phyloP scores from a whole-genome alignment of 53 echinoderm and acorn worm species.

The Luidia sarsii region DNA sequence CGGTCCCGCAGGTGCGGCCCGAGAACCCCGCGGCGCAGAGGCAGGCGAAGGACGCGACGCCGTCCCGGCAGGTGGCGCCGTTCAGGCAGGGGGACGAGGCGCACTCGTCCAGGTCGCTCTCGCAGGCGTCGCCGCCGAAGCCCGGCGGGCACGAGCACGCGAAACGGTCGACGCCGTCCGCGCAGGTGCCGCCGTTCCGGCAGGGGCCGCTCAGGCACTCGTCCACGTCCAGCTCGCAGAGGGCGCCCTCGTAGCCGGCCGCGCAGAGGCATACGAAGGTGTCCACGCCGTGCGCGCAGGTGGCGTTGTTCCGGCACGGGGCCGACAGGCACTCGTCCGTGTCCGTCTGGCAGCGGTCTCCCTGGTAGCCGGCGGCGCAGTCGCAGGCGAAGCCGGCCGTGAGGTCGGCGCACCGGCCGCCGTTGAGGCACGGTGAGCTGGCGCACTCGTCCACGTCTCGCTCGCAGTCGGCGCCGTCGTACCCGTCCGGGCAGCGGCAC shows the following conservation, averaged over 20 bases:
- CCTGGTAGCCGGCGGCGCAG: slow-evolving; percentile 43
- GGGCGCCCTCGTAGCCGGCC: slow-evolving; percentile 53
- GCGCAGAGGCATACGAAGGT: slow-evolving; percentile 64
- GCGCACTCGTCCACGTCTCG: slow-evolving; percentile 33
- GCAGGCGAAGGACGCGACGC: slow-evolving; percentile 2
- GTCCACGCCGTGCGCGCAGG: slow-evolving; percentile 60
- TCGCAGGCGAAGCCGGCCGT: slow-evolving; percentile 37
- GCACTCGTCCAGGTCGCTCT: slow-evolving; percentile 42
- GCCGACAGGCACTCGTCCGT: slow-evolving; percentile 31
- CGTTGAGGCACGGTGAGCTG: slow-evolving; percentile 31
- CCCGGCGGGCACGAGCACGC: slow-evolving; percentile 27
- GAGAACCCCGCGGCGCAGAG: slow-evolving; percentile 27
- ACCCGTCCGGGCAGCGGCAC: slow-evolving; percentile 41
- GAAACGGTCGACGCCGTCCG: neutral
- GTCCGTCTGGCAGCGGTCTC: slow-evolving; percentile 38
- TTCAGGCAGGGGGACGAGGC: slow-evolving; percentile 27
- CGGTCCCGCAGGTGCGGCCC: slow-evolving; percentile 33
- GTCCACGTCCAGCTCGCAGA: slow-evolving; percentile 70
- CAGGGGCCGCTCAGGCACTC: slow-evolving; percentile 76
- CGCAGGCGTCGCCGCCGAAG: slow-evolving; percentile 12
- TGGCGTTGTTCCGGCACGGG: slow-evolving; percentile 64
- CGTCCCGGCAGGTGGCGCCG: slow-evolving; percentile 40
- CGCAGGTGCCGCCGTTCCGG: slow-evolving; percentile 67
- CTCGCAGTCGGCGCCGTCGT: slow-evolving; percentile 23
- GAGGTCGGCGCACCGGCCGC: slow-evolving; percentile 49